Evolutionary conservation across 2,888 invertebrate genomes (phyloP), one percentile per base, ranked within the genome.

Genomic region (Crossocerus cetratus): DNA sequence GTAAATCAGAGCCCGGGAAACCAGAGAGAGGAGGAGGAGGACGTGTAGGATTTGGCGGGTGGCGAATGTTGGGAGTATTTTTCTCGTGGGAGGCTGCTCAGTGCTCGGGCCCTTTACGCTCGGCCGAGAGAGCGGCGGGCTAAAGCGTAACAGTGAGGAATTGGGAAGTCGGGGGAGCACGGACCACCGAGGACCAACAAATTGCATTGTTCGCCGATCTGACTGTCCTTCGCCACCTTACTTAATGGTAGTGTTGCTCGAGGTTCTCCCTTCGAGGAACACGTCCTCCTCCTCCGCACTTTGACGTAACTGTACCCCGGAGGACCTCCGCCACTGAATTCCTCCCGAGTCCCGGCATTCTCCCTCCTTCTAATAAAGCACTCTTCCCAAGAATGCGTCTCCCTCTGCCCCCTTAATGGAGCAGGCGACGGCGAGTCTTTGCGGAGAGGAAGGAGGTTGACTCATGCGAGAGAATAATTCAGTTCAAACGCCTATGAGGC

Each of bases 151-250:
- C 74, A 74, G 74, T 5, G 59, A 58, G 58, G 74, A 72, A 77
- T 68, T 71, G 77, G 59, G 62, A 64, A 63, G 57, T 69, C 14
- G 21, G 56, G 2, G 60, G 43, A 18, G 4, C 54, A 11, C 56
- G 75, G 80, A 83, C 83, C 83, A 84, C 84, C 77, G 78, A 76
- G 72, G 65, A 76, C 77, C 84, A 85, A 87, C 87, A 87, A 87
- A 87, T 87, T 87, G 86, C 87, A 87, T 87, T 87, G 86, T 87
- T 87, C 81, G 79, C 60, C 62, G 73, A 80, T 82, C 82, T 85
- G 80, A 74, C 65, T 77, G 77, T 71, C 74, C 70, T 77, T 74
- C 72, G 72, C 68, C 76, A 59, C 21, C 58, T 63, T 82, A 82
- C 80, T 85, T 84, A 85, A 86, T 84, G 85, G 82, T 75, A 67